Evolutionary conservation across 2,113 vertebrate species (phyloP).

Genomic region (Corvus cornix): DNA sequence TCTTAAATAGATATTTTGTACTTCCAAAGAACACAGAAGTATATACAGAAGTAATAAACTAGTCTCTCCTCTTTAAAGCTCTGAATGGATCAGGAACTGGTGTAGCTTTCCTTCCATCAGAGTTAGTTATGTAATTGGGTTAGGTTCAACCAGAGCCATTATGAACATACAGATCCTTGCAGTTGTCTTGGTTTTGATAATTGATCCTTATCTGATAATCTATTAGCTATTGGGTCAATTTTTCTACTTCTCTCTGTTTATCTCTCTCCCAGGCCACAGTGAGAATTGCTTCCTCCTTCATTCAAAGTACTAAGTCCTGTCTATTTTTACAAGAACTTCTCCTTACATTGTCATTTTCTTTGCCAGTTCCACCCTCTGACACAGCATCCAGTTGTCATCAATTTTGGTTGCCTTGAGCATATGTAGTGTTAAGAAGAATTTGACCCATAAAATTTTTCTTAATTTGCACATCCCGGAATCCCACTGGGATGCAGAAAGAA

Average conservation of each 20-base stretch:
- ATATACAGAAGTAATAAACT: neutral
- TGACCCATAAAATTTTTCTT: constrained; percentile 32
- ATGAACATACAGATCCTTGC: neutral
- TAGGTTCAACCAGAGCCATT: neutral
- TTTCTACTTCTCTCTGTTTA: neutral
- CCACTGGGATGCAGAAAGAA: constrained; percentile 15
- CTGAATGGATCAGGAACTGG: neutral
- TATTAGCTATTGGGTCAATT: neutral
- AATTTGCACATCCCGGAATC: constrained; percentile 43
- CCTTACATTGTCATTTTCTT: neutral
- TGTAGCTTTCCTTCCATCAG: neutral
- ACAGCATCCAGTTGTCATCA: constrained; percentile 10
- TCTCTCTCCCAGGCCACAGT: neutral
- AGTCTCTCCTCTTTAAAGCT: neutral
- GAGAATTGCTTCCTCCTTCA: neutral
- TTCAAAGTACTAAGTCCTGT: neutral
- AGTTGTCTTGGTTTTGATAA: neutral
- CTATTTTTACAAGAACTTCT: neutral
- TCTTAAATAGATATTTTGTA: neutral
- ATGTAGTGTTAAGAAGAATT: constrained; percentile 13
- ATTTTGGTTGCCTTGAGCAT: constrained; percentile 5
- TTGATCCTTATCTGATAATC: neutral
- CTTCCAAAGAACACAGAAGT: neutral
- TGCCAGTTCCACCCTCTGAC: neutral
- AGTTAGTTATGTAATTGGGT: neutral